Conservation (phyloP, 2,113 vertebrate species). For the Pituophis catenifer region DNA sequence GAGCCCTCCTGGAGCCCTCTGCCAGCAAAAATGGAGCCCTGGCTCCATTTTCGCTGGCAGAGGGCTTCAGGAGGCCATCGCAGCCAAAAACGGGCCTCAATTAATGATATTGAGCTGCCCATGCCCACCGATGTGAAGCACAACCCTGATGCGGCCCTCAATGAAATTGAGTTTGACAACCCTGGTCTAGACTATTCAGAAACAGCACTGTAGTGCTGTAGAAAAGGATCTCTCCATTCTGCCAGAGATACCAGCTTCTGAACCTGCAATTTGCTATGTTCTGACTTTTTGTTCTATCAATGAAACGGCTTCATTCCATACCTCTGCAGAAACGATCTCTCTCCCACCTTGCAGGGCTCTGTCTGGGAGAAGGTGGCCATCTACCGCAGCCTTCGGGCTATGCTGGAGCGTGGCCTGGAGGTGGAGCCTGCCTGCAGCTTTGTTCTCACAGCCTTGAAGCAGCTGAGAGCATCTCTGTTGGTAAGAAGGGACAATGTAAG, state of each 20-base stretch:
- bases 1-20: too few species aligned
- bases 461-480: not conserved
- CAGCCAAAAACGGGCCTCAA: too few species aligned
- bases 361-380: not conserved
- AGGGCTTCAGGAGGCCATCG: too few species aligned
- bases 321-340: not conserved
- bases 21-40: too few species aligned
- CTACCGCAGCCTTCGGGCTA: conserved; percentile 10
- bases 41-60: too few species aligned
- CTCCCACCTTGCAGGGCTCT: not conserved
- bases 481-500: not conserved
- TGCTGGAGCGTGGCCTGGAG: conserved; percentile 9
- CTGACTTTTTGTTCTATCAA: not conserved
- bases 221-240: not conserved
- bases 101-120: too few species aligned
- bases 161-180: too few species aligned
- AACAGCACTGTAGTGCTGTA: not conserved
- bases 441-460: not conserved
- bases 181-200: not conserved
- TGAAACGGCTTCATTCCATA: not conserved
- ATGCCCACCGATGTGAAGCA: too few species aligned
- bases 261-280: not conserved
- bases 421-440: not conserved
- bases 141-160: too few species aligned
- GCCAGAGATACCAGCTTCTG: not conserved